Conservation (phyloP, 92 coral and sea anemone genomes). For the Chrysogorgia sp. region DNA sequence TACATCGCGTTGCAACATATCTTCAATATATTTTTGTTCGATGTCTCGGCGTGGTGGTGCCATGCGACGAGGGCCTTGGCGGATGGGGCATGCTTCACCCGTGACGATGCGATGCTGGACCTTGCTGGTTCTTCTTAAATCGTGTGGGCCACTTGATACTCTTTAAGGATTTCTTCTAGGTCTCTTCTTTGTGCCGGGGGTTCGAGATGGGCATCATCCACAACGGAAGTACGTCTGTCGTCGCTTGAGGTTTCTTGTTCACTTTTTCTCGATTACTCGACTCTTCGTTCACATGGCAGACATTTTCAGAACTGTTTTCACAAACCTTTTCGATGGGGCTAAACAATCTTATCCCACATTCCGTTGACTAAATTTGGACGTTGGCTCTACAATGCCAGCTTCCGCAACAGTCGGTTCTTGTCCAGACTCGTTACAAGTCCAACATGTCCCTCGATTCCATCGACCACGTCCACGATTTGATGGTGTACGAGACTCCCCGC, state of each 20-base stretch:
- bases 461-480: background rate
- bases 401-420: background rate
- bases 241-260: no score
- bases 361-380: background rate
- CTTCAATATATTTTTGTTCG: slow-evolving; percentile 1
- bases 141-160: slow-evolving; percentile 8
- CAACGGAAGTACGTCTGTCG: background rate
- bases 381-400: background rate
- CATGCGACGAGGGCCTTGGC: slow-evolving; percentile 7
- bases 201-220: background rate
- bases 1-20: slow-evolving; percentile 6
- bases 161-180: background rate
- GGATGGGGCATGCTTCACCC: background rate
- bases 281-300: background rate
- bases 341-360: background rate
- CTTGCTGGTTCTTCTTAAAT: slow-evolving; percentile 2
- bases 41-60: slow-evolving; percentile 1
- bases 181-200: background rate
- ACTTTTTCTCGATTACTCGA: no score
- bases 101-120: slow-evolving; percentile 5
- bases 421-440: background rate
- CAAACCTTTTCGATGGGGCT: background rate
- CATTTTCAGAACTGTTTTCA: background rate
- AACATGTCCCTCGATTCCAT: background rate
- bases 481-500: background rate